Evolutionary conservation across 2,113 vertebrate species (phyloP).

Genomic region (Tachysurus vachellii): DNA sequence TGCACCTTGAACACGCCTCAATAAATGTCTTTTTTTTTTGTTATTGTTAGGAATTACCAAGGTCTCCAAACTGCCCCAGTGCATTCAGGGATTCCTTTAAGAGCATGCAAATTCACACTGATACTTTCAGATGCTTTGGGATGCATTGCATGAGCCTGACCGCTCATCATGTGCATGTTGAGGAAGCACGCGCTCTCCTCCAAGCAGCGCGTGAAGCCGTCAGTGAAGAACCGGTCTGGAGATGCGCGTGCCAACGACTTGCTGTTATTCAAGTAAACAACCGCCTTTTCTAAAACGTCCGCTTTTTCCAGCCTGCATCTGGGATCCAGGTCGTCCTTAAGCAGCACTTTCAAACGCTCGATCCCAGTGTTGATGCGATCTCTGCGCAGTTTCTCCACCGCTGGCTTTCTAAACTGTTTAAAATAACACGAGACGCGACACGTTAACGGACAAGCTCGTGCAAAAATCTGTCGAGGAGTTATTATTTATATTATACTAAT

Average conservation of each 20-base stretch:
- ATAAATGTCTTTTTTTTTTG: background rate
- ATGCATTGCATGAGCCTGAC: constrained; percentile 58
- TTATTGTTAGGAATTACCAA: constrained; percentile 58
- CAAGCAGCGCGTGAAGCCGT: constrained; percentile 67
- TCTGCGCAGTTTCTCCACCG: constrained; percentile 80
- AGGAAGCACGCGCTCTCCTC: constrained; percentile 68
- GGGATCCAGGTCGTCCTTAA: constrained; percentile 68
- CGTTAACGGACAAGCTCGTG: background rate
- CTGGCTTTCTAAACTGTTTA: constrained; percentile 78
- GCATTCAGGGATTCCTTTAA: background rate
- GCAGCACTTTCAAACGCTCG: constrained; percentile 76
- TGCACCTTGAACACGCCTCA: background rate
- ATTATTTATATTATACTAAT: background rate
- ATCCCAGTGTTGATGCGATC: constrained; percentile 87
- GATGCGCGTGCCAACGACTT: constrained; percentile 42
- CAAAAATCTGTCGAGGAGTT: background rate
- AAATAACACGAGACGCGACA: constrained; percentile 8
- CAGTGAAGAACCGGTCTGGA: constrained; percentile 62
- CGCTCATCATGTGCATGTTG: constrained; percentile 61
- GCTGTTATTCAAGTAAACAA: constrained; percentile 73
- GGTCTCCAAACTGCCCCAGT: constrained; percentile 63
- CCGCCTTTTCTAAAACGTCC: constrained; percentile 68
- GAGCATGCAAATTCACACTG: background rate
- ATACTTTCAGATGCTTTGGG: background rate
- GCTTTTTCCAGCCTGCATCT: constrained; percentile 74